Conservation (phyloP, 2,888 invertebrate genomes). For the Crocallis elinguaria region DNA sequence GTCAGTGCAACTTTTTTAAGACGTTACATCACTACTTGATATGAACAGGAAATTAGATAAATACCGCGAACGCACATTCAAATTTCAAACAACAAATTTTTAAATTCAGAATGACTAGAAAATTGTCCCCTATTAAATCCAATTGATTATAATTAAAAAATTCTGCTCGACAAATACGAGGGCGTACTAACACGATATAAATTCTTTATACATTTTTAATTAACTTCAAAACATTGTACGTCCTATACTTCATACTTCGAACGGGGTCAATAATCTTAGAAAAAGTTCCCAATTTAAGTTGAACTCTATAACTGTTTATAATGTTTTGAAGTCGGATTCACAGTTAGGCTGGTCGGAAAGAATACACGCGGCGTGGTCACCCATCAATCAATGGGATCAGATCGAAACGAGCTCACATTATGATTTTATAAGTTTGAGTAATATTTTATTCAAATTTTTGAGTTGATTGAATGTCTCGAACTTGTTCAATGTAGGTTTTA, state of each 20-base stretch:
- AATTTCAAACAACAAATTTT: slow-evolving; percentile 35
- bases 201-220: slow-evolving; percentile 80
- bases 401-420: slow-evolving; percentile 79
- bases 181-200: slow-evolving; percentile 71
- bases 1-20: slow-evolving; percentile 50
- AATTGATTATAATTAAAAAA: slow-evolving; percentile 61
- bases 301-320: slow-evolving; percentile 47
- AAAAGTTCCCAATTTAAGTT: slow-evolving; percentile 50
- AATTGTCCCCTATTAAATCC: slow-evolving; percentile 45
- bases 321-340: slow-evolving; percentile 26
- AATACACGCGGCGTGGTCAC: slow-evolving; percentile 74
- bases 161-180: slow-evolving; percentile 63
- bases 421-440: slow-evolving; percentile 80
- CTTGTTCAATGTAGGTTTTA: slow-evolving; percentile 59
- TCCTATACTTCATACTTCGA: slow-evolving; percentile 55
- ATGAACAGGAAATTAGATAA: slow-evolving; percentile 70
- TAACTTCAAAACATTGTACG: slow-evolving; percentile 75
- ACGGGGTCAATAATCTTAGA: slow-evolving; percentile 76
- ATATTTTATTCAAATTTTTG: slow-evolving; percentile 81
- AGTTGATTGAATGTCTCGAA: slow-evolving; percentile 78
- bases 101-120: slow-evolving; percentile 40
- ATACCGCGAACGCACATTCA: slow-evolving; percentile 47
- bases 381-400: slow-evolving; percentile 84
- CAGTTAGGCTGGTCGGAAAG: slow-evolving; percentile 46
- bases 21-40: slow-evolving; percentile 47